Base-by-base conservation (phyloP, 2,888 invertebrate species). In the Odontocerum albicorne region DNA sequence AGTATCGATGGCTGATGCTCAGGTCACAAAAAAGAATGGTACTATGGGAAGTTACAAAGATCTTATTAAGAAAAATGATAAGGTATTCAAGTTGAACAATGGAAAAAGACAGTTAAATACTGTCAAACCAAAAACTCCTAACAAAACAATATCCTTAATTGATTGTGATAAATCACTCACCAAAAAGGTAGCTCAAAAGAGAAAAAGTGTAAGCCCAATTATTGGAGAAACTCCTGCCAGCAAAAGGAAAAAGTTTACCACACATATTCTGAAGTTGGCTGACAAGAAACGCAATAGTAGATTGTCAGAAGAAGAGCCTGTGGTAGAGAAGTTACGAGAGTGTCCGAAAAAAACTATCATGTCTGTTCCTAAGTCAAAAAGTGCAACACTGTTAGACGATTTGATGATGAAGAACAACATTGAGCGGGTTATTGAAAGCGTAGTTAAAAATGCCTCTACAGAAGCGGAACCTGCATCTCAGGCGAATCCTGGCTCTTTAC, bases 331-430 rank as follows among this genome's bases (percentile, higher is more conserved):
- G 65, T 42, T 55, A 31, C 35, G 61, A 46, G 46, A 59, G 15
- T 33, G n/a, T 17, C 22, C 35, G 12, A 57, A 60, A 45, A 57
- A 49, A 19, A 49, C 36, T 49, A 39, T 49, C 7, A 19, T 55
- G 22, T 33, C 53, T 21, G 22, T 59, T 50, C 72, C 73, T 32
- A 76, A 75, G 67, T 74, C 66, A 60, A 77, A 77, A 67, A 77
- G 77, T 62, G 77, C 75, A 4, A 65, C 77, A 43, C 66, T 81
- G 33, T 70, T 82, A n/a, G 81, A 82, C 63, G 79, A 77, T 65
- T 70, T 82, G 39, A 70, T 82, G 58, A 73, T 77, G 59, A 81
- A 81, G 67, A 82, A 81, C 64, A 81, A 79, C 65, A 74, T 83
- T 36, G 83, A 83, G 57, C 72, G 80, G 63, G 71, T 69, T 39